These are phyloP conservation scores for Lacerta viridis DNA, from an alignment of 2,797 vertebrate genomes.

Conservation along the genomic window DNA sequence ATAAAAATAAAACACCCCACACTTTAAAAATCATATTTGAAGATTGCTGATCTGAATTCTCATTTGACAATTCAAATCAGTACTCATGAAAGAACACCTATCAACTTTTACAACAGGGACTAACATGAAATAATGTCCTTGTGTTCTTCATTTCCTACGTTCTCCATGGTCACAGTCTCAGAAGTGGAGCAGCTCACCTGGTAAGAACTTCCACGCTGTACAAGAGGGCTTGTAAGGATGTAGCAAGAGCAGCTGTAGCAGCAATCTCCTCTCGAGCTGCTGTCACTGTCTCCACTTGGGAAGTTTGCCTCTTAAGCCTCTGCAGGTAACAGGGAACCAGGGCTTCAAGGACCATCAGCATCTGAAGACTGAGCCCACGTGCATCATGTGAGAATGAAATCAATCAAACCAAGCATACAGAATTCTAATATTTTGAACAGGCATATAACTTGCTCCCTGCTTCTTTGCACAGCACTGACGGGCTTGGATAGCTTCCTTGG, in stretches of 20 bases:
- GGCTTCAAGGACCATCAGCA: constrained; percentile 98
- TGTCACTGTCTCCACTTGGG: constrained; percentile 91
- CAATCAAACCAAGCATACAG: constrained; percentile 21
- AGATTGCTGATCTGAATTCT: neutral
- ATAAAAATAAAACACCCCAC: neutral
- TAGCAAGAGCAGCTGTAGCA: constrained; percentile 93
- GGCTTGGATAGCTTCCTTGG: neutral
- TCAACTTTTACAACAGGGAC: neutral
- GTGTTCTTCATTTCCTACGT: neutral
- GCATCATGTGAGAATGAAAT: neutral
- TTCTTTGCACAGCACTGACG: neutral
- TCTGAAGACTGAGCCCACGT: constrained; percentile 89
- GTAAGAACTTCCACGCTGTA: constrained; percentile 97
- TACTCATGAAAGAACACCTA: neutral
- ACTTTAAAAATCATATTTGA: neutral
- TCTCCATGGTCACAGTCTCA: neutral
- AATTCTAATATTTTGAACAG: neutral
- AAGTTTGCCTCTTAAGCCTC: constrained; percentile 92
- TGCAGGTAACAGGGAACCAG: constrained; percentile 95
- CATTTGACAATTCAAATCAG: neutral
- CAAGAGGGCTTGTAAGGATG: constrained; percentile 94
- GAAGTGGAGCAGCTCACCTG: constrained; percentile 78
- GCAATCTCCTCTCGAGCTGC: constrained; percentile 97
- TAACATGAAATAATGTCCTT: neutral
- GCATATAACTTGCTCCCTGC: neutral